Evolutionary conservation across 1,140 invertebrate species (phyloP).

Genomic region (Dryas iulia): DNA sequence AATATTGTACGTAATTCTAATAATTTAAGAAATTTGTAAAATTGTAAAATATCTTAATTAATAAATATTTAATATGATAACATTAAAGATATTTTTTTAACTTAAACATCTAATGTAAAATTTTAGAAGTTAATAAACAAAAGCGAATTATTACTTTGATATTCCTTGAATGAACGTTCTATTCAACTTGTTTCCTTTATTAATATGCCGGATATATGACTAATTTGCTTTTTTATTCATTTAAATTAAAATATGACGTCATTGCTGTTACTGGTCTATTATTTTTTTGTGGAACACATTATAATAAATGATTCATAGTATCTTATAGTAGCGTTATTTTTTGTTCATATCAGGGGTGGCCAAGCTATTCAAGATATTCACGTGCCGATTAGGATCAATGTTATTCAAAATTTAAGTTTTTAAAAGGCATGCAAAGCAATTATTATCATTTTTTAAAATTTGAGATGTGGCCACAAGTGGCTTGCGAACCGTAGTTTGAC

Average conservation of each 20-base stretch:
- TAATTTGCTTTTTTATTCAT: neutral
- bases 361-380: too few species aligned
- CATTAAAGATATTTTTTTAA: too few species aligned
- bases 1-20: too few species aligned
- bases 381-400: neutral
- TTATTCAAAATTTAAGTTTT: neutral
- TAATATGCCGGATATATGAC: neutral
- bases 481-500: too few species aligned
- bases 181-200: neutral
- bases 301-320: neutral
- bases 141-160: neutral
- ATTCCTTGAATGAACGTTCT: too few species aligned
- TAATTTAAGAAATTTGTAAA: neutral
- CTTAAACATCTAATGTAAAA: too few species aligned
- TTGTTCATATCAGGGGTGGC: too few species aligned
- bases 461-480: too few species aligned
- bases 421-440: too few species aligned
- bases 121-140: neutral
- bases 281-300: neutral
- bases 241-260: neutral
- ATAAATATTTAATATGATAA: neutral
- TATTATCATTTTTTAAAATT: too few species aligned
- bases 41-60: neutral
- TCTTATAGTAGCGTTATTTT: neutral
- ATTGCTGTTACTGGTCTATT: neutral